Evolutionary conservation across 1,140 invertebrate genomes (phyloP).

Genomic region (Stegodyphus mimosarum): DNA sequence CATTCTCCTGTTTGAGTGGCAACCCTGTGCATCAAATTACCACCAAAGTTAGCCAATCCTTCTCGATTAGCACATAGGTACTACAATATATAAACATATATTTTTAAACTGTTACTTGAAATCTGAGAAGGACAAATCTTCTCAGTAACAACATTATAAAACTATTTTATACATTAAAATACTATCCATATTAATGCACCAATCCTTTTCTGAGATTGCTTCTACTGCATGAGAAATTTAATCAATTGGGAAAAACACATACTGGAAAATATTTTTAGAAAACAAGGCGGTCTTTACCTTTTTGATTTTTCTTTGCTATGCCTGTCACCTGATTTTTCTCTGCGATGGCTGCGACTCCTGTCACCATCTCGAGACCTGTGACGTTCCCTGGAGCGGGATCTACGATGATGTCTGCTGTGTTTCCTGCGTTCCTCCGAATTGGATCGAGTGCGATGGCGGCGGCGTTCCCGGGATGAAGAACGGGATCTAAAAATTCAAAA

Average conservation of each 20-base stretch:
- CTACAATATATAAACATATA: too few species aligned
- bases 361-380: slow-evolving; percentile 12
- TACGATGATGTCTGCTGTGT: slow-evolving; percentile 43
- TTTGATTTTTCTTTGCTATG: slow-evolving; percentile 26
- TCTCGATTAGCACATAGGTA: too few species aligned
- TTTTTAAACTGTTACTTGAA: too few species aligned
- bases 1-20: too few species aligned
- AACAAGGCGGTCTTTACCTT: neutral
- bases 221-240: too few species aligned
- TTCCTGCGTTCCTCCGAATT: slow-evolving; percentile 44
- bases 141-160: too few species aligned
- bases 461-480: slow-evolving; percentile 14
- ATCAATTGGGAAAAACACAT: neutral
- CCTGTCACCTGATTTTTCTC: slow-evolving; percentile 29
- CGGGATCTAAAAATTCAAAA: slow-evolving; percentile 3
- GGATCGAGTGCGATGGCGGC: slow-evolving; percentile 11
- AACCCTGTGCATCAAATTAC: too few species aligned
- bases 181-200: too few species aligned
- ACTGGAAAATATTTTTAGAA: neutral
- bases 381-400: slow-evolving; percentile 64
- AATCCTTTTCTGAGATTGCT: too few species aligned
- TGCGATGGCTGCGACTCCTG: slow-evolving; percentile 23
- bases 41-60: too few species aligned
- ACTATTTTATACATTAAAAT: too few species aligned
- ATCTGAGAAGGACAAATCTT: too few species aligned